These are phyloP conservation scores for Drosophila gunungcola DNA, from an alignment of 1,140 invertebrate species.

Conservation along the genomic window DNA sequence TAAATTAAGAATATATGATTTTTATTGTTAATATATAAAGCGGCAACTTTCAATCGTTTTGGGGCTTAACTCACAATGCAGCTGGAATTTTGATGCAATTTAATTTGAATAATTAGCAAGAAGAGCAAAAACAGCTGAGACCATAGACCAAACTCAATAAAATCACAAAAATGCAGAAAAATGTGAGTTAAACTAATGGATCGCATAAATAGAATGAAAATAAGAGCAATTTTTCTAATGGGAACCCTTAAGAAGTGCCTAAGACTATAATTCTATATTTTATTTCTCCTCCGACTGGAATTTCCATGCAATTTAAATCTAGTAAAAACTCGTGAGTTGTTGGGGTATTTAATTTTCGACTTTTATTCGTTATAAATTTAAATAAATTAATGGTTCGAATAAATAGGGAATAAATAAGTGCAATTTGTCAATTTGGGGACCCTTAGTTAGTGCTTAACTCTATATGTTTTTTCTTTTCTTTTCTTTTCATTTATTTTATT, in stretches of 20 bases:
- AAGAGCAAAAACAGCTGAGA: background rate
- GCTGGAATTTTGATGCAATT: background rate
- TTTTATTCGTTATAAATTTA: conserved; percentile 44
- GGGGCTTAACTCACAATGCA: background rate
- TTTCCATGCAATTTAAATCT: no score
- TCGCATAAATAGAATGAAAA: no score
- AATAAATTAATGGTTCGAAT: conserved; percentile 60
- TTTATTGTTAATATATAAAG: background rate
- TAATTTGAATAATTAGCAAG: no score
- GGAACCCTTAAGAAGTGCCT: no score
- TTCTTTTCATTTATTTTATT: background rate
- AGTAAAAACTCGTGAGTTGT: background rate
- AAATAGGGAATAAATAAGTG: conserved; percentile 63
- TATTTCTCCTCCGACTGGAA: no score
- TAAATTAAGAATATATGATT: no score
- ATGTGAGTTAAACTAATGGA: background rate
- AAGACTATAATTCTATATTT: no score
- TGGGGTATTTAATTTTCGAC: conserved; percentile 15
- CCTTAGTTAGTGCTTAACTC: conserved; percentile 39
- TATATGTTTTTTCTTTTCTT: no score
- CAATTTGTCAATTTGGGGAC: conserved; percentile 15
- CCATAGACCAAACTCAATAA: background rate
- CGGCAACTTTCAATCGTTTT: background rate
- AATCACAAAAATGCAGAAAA: background rate
- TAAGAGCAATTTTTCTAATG: no score